Evolutionary conservation across 2,113 vertebrate genomes (phyloP).

Genomic region (Aix galericulata): DNA sequence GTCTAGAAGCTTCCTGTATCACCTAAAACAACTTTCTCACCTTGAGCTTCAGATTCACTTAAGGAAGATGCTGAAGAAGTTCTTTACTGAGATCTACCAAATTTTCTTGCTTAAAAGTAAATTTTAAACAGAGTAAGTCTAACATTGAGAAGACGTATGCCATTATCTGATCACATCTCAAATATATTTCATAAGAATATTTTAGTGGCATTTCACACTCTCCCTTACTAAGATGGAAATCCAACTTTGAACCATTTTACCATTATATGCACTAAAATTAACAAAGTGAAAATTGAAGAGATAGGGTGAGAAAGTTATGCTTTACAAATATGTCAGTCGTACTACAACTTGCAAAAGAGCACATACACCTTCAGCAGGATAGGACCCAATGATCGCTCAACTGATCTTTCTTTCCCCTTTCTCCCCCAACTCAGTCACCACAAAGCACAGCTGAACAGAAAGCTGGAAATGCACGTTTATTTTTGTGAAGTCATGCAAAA

Average conservation of each 20-base stretch:
- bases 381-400: neutral
- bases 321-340: neutral
- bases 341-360: neutral
- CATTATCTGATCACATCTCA: neutral
- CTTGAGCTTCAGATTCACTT: neutral
- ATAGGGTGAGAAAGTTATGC: neutral
- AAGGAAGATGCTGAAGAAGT: neutral
- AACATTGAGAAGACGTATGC: neutral
- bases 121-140: neutral
- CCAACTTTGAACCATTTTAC: neutral
- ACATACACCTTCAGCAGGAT: neutral
- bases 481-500: conserved; percentile 31
- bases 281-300: neutral
- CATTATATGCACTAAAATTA: neutral
- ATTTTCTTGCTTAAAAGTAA: neutral
- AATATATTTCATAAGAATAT: neutral
- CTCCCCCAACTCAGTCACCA: neutral
- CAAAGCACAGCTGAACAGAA: neutral
- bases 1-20: neutral
- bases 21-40: neutral
- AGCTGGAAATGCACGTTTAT: neutral
- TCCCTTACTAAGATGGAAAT: neutral
- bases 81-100: neutral
- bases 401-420: neutral
- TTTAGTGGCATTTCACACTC: neutral